These are phyloP conservation scores for Psophia crepitans DNA, from an alignment of 2,113 vertebrate genomes.

Conservation along the genomic window DNA sequence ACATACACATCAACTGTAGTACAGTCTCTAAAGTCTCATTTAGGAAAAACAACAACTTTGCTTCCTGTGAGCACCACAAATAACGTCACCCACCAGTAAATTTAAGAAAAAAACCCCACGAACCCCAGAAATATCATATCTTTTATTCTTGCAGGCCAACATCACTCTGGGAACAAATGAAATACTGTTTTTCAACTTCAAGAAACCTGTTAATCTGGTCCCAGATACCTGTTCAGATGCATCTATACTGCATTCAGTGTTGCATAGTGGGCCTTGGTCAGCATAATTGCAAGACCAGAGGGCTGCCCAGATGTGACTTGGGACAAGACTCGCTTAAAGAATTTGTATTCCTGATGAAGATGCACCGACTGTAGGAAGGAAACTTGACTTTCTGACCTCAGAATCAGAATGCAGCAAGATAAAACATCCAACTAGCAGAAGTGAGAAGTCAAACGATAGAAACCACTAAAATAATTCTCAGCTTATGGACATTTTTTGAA, in stretches of 20 bases:
- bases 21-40: not conserved
- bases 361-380: not conserved
- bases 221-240: not conserved
- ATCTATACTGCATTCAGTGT: not conserved
- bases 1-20: not conserved
- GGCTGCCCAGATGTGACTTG: not conserved
- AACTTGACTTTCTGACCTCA: not conserved
- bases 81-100: not conserved
- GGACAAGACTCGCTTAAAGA: not conserved
- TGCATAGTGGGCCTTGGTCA: not conserved
- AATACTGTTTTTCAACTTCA: not conserved
- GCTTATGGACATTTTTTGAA: not conserved
- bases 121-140: not conserved
- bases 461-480: accelerated
- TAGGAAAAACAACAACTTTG: not conserved
- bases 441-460: not conserved
- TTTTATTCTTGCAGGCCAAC: not conserved
- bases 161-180: not conserved
- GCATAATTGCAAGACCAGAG: not conserved
- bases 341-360: not conserved
- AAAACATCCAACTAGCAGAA: not conserved
- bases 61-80: not conserved
- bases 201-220: not conserved
- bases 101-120: not conserved
- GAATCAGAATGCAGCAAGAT: not conserved